phyloP scores from a whole-genome alignment of 2,888 invertebrate species.

The Lasioglossum villosulum region DNA sequence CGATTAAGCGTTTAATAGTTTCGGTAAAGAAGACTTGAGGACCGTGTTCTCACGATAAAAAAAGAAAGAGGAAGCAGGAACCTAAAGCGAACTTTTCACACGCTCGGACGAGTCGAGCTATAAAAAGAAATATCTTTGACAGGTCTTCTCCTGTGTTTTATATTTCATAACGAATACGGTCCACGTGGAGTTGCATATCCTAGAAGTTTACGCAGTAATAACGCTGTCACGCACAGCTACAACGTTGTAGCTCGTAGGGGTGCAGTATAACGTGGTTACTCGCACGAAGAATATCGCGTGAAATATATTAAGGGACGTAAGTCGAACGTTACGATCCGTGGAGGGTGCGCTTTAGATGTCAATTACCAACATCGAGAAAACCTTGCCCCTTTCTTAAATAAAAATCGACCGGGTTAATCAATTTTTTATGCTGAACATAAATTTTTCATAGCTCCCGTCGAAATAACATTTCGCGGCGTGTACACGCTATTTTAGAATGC shows the following conservation, averaged over 20 bases:
- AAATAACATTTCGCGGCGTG: neutral
- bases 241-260: neutral
- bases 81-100: neutral
- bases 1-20: neutral
- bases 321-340: slow-evolving; percentile 6
- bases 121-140: neutral
- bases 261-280: slow-evolving; percentile 21
- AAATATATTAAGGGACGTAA: slow-evolving; percentile 24
- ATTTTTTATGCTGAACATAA: neutral
- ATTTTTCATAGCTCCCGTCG: neutral
- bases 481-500: neutral
- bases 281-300: slow-evolving; percentile 5
- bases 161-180: slow-evolving; percentile 40
- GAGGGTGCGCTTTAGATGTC: neutral
- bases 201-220: slow-evolving; percentile 48
- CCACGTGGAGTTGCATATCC: slow-evolving; percentile 22
- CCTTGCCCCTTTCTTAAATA: neutral
- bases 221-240: slow-evolving; percentile 33
- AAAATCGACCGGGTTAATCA: neutral
- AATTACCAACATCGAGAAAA: neutral
- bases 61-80: neutral
- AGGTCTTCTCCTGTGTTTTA: slow-evolving; percentile 26
- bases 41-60: neutral
- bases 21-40: neutral
- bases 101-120: neutral